Evolutionary conservation across 2,888 invertebrate species (phyloP).

Genomic region (Volucella bombylans): DNA sequence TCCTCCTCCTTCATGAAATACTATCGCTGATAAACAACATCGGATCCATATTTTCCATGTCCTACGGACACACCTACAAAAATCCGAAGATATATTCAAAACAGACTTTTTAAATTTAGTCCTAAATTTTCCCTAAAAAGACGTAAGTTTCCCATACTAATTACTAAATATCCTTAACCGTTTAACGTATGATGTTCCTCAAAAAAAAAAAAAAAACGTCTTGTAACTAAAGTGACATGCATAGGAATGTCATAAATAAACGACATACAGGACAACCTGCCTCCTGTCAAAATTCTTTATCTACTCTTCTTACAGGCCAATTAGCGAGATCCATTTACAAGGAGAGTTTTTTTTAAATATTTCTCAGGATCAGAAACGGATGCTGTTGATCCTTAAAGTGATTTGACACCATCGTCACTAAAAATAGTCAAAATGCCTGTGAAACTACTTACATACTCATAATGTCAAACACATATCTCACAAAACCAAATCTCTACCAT

Average conservation of each 20-base stretch:
- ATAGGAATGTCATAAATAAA: conserved; percentile 24
- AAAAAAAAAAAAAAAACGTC: neutral
- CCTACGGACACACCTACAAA: too few species aligned
- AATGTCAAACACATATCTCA: neutral
- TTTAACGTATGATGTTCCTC: neutral
- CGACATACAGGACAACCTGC: conserved; percentile 21
- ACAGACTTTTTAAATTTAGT: neutral
- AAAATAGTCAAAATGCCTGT: conserved; percentile 38
- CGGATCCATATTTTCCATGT: too few species aligned
- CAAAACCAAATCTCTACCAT: conserved; percentile 52
- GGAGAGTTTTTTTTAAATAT: neutral
- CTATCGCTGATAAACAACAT: too few species aligned
- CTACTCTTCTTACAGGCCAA: conserved; percentile 20
- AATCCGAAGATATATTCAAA: too few species aligned
- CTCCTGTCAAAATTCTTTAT: conserved; percentile 18
- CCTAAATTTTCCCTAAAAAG: neutral
- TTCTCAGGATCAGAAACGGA: conserved; percentile 49
- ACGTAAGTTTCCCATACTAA: conserved; percentile 13
- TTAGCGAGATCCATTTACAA: conserved; percentile 25
- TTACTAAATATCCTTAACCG: neutral
- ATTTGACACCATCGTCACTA: conserved; percentile 45
- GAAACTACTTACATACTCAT: too few species aligned
- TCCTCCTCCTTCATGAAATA: too few species aligned
- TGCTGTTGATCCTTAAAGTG: conserved; percentile 52
- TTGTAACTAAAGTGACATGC: neutral